phyloP scores from a whole-genome alignment of 2,113 vertebrate species.

The Acrocephalus kingi region DNA sequence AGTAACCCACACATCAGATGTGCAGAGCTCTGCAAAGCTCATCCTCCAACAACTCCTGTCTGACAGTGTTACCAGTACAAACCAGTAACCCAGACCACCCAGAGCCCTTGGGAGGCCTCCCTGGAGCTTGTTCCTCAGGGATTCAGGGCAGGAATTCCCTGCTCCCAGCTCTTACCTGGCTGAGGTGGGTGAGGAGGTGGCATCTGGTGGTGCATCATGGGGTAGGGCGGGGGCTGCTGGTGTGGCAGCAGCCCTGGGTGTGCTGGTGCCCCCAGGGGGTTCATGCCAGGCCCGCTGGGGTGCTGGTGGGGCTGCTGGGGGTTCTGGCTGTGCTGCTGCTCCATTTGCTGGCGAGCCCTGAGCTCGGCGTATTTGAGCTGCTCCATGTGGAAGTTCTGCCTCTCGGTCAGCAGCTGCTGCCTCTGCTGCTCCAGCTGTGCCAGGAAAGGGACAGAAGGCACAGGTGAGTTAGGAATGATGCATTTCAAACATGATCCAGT shows the following conservation, averaged over 20 bases:
- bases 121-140: not conserved
- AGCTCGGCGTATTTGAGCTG: constrained; percentile 97
- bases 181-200: constrained; percentile 87
- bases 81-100: not conserved
- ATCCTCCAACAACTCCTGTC: not conserved
- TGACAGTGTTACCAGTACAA: rapidly evolving
- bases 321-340: constrained; percentile 87
- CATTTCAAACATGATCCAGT: not conserved
- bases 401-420: constrained; percentile 94
- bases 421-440: constrained; percentile 92
- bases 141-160: not conserved
- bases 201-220: constrained; percentile 91
- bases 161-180: constrained; percentile 76
- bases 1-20: not conserved
- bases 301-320: constrained; percentile 74
- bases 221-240: constrained; percentile 85
- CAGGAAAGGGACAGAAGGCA: not conserved
- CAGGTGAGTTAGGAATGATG: rapidly evolving
- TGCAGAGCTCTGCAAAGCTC: not conserved
- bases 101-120: rapidly evolving
- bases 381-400: constrained; percentile 99
- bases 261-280: constrained; percentile 65
- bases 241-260: constrained; percentile 82
- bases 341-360: constrained; percentile 95
- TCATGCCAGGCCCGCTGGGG: constrained; percentile 67